Percentiles rank a stretch among this genome's conserved stretches.
Evolutionary conservation across 2,888 invertebrate species (phyloP).

Genomic region (Prosopocoilus inquinatus): DNA sequence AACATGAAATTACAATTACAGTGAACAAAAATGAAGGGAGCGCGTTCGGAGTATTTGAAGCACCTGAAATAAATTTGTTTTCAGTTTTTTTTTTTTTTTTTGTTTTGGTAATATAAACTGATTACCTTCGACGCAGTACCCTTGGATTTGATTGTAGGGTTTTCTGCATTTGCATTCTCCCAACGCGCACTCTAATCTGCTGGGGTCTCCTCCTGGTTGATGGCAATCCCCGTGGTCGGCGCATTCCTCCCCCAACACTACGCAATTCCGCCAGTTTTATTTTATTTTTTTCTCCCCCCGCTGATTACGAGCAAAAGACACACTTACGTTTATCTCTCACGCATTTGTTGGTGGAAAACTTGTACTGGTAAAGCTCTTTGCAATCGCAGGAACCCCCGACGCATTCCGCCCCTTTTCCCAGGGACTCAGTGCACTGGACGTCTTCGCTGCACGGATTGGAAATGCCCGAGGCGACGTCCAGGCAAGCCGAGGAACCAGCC

Average conservation of each 20-base stretch:
- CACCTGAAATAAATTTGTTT: background rate
- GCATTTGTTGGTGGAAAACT: slow-evolving; percentile 31
- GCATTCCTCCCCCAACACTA: slow-evolving; percentile 38
- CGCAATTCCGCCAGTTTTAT: slow-evolving; percentile 24
- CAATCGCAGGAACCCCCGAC: slow-evolving; percentile 35
- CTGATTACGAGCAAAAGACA: background rate
- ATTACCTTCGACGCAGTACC: slow-evolving; percentile 32
- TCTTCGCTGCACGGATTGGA: slow-evolving; percentile 34
- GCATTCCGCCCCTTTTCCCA: slow-evolving; percentile 35
- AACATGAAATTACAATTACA: too few species aligned
- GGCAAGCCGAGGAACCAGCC: slow-evolving; percentile 28
- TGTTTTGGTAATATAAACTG: background rate
- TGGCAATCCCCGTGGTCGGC: slow-evolving; percentile 27
- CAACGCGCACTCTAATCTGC: slow-evolving; percentile 31
- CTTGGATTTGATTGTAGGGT: slow-evolving; percentile 28
- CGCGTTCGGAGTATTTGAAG: background rate
- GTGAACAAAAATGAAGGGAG: background rate
- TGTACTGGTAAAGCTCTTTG: slow-evolving; percentile 34
- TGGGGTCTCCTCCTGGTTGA: slow-evolving; percentile 22
- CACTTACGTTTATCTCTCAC: slow-evolving; percentile 20
- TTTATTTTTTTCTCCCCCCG: background rate
- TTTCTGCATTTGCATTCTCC: slow-evolving; percentile 34
- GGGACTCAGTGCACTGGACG: slow-evolving; percentile 33
- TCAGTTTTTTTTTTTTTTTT: too few species aligned
- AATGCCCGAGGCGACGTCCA: slow-evolving; percentile 30